Evolutionary conservation across 2,113 vertebrate species (phyloP), one percentile per base, ranked within the genome.

Genomic region (Aegypius monachus): DNA sequence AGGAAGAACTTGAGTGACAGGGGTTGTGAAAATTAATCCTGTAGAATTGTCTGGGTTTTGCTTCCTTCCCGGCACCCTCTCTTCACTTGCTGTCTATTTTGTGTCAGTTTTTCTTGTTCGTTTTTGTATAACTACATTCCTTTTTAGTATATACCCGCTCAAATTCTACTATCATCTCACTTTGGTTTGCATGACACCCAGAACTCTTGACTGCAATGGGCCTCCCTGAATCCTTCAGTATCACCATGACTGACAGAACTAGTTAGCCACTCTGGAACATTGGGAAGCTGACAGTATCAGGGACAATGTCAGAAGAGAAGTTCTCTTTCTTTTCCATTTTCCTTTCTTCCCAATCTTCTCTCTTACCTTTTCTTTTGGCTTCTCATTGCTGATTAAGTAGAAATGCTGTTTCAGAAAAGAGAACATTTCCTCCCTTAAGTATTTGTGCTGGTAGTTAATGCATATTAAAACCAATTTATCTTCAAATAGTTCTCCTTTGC

Each of bases 401-500:
- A 94, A 95, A 82, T 36, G 19, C 17, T 72, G 42, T 80, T 94
- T 66, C 78, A 93, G 81, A 90, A 86, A 87, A 93, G 19, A 87
- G 81, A 91, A 87, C 70, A 89, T 81, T 93, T 93, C 74, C 91
- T 95, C 86, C 78, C 84, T 90, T 42, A 88, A 90, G 91, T 93
- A 85, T 95, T 94, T 90, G 27, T 86, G 50, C 52, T 82, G 23
- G 15, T 86, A 83, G 87, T 86, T 95, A 95, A 83, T 84, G 72
- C 75, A 79, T 95, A 93, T 88, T 97, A 92, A 97, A 96, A 36
- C 14, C 19, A 92, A 95, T 96, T 95, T 91, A 92, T 55, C 47
- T 88, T 94, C 61, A 95, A 88, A 89, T 56, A 91, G 56, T 81
- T 82, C 93, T 89, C 81, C 48, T 91, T 90, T 81, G 55, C 47